Conservation (phyloP, 2,888 invertebrate species). For the Dryococelus australis region DNA sequence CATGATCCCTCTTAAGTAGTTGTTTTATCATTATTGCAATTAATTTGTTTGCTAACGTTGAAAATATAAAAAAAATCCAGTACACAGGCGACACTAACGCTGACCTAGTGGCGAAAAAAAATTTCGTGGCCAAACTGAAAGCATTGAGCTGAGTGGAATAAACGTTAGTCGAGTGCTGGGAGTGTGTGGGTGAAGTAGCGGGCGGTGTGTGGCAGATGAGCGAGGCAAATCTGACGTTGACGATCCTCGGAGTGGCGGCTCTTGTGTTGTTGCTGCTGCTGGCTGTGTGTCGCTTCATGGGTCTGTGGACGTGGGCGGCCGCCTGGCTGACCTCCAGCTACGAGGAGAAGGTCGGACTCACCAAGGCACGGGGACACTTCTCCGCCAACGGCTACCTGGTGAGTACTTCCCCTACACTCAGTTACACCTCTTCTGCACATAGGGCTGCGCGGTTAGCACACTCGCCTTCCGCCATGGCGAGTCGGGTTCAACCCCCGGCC, state of each 20-base stretch:
- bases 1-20: too few species aligned
- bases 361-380: slow-evolving; percentile 64
- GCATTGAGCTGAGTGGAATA: too few species aligned
- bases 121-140: too few species aligned
- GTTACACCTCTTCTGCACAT: background rate
- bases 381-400: slow-evolving; percentile 74
- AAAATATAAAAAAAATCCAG: too few species aligned
- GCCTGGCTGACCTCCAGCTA: slow-evolving; percentile 63
- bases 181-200: too few species aligned
- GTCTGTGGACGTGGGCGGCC: slow-evolving; percentile 59
- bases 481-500: too few species aligned
- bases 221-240: slow-evolving; percentile 56
- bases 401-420: slow-evolving; percentile 52
- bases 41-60: too few species aligned
- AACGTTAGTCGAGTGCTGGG: too few species aligned
- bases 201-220: slow-evolving; percentile 53
- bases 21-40: too few species aligned
- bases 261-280: slow-evolving; percentile 58
- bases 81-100: too few species aligned
- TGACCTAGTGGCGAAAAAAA: too few species aligned
- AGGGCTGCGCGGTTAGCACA: background rate
- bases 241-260: slow-evolving; percentile 56
- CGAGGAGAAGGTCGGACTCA: slow-evolving; percentile 65
- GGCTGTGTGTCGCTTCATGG: slow-evolving; percentile 59
- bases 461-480: too few species aligned